Evolutionary conservation across 2,797 vertebrate species (phyloP), one percentile per base, ranked within the genome.

Genomic region (Phoxinus dragarum): DNA sequence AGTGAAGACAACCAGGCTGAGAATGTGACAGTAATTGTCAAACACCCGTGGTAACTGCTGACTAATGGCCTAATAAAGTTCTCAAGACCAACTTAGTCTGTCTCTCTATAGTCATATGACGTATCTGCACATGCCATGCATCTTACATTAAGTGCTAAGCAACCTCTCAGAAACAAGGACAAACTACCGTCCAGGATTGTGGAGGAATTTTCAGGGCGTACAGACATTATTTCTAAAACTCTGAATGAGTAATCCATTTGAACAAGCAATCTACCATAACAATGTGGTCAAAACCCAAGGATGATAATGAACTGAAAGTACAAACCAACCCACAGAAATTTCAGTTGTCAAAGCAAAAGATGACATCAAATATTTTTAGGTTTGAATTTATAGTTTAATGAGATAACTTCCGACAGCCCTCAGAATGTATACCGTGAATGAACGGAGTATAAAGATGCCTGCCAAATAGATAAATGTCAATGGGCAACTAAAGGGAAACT

Each of bases 141-240:
- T 12, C 21, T 54, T 54, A 17, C 31, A 54, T 69, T 52, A n/a
- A 81, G 47, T 69, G 66, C 66, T 27, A 81, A 14, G 14, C 47
- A 81, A 80, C 78, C 44, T 49, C 19, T 66, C 23, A 78, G 44
- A 80, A 80, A 80, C 78, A 68, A 67, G 44, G 6, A 52, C 44
- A 64, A 64, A 42, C 76, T 64, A 21, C 12, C 16, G 6, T 16
- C 27, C 8, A 10, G 6, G 72, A 74, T 31, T 74, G n/a, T 31
- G 36, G 54, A 16, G 23, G 12, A 47, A 8, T 7, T 64, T 75
- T 40, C 56, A 80, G n/a, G 40, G 59, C 59, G 8, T 79, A 47
- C n/a, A 34, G 42, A 79, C 27, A 79, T 17, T 4, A 21, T 23
- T 54, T 54, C 10, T 12, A 23, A 77, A 49, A 34, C 59, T 49